Percentiles rank a stretch among this genome's conserved stretches.
Conservation (phyloP, 2,888 invertebrate genomes). For the Trachelus stipa region DNA sequence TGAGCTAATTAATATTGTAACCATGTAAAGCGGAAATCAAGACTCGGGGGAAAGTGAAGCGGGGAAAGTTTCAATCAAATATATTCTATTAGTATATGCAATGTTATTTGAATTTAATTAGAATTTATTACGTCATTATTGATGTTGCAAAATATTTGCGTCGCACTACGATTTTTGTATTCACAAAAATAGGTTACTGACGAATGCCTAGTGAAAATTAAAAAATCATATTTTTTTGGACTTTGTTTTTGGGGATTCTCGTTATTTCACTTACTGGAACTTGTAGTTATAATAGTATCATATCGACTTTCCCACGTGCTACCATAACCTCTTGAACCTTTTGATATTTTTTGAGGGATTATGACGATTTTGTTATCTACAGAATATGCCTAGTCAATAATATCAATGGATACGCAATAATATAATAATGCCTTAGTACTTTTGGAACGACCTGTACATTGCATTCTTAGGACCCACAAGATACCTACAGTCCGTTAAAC, state of each 20-base stretch:
- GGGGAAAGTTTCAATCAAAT: neutral
- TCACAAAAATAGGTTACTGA: neutral
- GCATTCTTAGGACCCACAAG: neutral
- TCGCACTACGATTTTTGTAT: neutral
- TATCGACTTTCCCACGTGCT: neutral
- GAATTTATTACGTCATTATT: neutral
- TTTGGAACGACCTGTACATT: neutral
- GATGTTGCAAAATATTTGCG: neutral
- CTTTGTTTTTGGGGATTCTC: neutral
- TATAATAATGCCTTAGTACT: neutral
- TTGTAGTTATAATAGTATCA: neutral
- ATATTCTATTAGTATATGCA: neutral
- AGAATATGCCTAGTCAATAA: neutral
- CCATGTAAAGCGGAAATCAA: neutral
- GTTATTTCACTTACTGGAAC: neutral
- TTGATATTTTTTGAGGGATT: neutral
- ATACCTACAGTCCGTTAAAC: neutral
- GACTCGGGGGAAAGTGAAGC: neutral
- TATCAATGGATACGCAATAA: neutral
- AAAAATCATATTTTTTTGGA: neutral
- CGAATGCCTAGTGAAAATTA: neutral
- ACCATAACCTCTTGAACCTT: neutral
- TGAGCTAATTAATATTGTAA: neutral
- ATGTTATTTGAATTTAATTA: neutral
- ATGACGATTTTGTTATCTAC: neutral